Base-by-base conservation (phyloP, 2,888 invertebrate genomes). In the Ommatoiulus sabulosus region DNA sequence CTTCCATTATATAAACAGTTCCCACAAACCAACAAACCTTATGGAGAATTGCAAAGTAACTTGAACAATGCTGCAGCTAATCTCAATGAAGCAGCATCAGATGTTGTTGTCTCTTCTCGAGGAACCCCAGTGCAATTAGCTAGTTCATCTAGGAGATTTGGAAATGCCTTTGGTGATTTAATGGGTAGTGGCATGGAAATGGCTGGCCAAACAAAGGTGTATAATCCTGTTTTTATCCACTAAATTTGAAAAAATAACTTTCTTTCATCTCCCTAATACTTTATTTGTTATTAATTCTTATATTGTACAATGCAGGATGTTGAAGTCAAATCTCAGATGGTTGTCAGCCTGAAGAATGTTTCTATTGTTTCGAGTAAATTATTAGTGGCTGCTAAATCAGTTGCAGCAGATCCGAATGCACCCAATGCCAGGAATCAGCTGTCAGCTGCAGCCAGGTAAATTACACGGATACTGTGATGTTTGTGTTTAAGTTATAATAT, bases 351-450 rank as follows among this genome's bases (percentile, higher is more conserved):
- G 92, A 96, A 96, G 92, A 96, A 96, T 88, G 97, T 98, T 0
- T 97, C 97, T 0, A 95, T 96, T 90, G 96, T 96, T 89, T 97
- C 97, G 0, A 96, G 96, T 89, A 97, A 97, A 90, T 94, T 98
- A 17, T 94, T 99, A 17, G 95, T 96, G 44, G 96, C 97, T 0
- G 97, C 98, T 88, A 98, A 98, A 93, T 96, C 96, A 0, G 96
- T 97, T 89, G 96, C 97, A 10, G 96, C 97, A 91, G 98, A 98
- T 93, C 96, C 98, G 3, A 95, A 95, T 24, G 95, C 97, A 87
- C 97, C 98, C 0, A 98, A 98, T 92, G 96, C 97, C 0, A 97
- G 96, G 93, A 98, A 98, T 92, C 96, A 97, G 91, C 93, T 98
- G 52, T 95, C 97, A 4, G 95, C 96, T 10, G 98, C 97, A 57